Conservation (phyloP, 2,888 invertebrate species). For the Drosophila anomelani region DNA sequence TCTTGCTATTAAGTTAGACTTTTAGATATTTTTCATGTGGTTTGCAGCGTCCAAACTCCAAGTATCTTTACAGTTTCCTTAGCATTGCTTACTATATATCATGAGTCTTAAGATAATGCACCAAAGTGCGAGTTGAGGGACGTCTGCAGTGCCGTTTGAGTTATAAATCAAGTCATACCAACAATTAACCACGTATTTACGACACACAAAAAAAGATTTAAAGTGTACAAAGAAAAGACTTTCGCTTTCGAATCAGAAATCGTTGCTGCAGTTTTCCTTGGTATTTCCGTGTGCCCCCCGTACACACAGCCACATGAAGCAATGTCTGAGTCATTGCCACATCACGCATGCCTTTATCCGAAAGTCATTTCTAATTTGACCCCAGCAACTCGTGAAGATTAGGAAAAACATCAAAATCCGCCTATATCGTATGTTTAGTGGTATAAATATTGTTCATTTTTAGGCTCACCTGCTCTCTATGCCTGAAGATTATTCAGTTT, state of each 20-base stretch:
- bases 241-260: constrained; percentile 32
- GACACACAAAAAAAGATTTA: constrained; percentile 6
- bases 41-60: neutral
- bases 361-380: constrained; percentile 10
- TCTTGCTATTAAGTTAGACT: constrained; percentile 1
- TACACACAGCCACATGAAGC: neutral
- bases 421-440: neutral
- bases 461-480: neutral
- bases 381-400: neutral
- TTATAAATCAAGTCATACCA: constrained; percentile 25
- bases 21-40: neutral
- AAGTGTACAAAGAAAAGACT: constrained; percentile 22
- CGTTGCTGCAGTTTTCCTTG: constrained; percentile 19
- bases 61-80: neutral
- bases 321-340: constrained; percentile 18
- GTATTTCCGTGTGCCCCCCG: constrained; percentile 2
- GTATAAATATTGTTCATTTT: neutral
- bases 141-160: neutral
- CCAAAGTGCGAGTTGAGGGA: neutral
- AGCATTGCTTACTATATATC: neutral
- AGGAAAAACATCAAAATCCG: neutral
- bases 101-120: neutral
- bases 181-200: constrained; percentile 21
- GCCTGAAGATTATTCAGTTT: too few relatives aligned
- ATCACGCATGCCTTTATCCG: constrained; percentile 13